Percentiles rank a stretch among this genome's conserved stretches.
Conservation (phyloP, 2,888 invertebrate genomes). For the Dascillus cervinus region DNA sequence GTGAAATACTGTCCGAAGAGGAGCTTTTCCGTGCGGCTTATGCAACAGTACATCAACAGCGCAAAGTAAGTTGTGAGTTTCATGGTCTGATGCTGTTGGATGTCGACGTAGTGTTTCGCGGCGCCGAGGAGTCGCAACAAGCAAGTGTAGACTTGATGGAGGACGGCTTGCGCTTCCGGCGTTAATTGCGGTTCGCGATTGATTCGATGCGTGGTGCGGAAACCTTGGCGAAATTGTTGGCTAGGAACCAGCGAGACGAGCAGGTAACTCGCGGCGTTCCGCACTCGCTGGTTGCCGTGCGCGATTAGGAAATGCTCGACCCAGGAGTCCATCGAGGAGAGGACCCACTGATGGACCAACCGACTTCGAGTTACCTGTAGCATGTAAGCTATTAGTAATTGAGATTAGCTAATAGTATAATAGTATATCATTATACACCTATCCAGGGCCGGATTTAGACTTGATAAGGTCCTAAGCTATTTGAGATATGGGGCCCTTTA, state of each 20-base stretch:
- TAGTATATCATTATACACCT: too few relatives aligned
- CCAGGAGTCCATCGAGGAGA: slow-evolving; percentile 89
- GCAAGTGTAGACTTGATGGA: slow-evolving; percentile 65
- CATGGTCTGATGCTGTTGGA: slow-evolving; percentile 80
- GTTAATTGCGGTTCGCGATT: slow-evolving; percentile 45
- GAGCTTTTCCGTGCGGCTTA: slow-evolving; percentile 83
- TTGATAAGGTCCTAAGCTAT: too few relatives aligned
- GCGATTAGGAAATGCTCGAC: slow-evolving; percentile 82
- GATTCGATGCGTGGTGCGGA: slow-evolving; percentile 55
- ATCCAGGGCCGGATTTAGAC: too few relatives aligned
- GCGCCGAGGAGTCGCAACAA: slow-evolving; percentile 68
- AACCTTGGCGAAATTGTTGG: slow-evolving; percentile 82
- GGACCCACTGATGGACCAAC: slow-evolving; percentile 83
- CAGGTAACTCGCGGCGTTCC: slow-evolving; percentile 83
- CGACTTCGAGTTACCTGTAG: slow-evolving; percentile 84
- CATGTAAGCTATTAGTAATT: too few relatives aligned
- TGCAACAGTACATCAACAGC: slow-evolving; percentile 83
- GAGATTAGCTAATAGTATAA: too few relatives aligned
- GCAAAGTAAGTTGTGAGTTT: slow-evolving; percentile 91
- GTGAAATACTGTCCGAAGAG: slow-evolving; percentile 89
- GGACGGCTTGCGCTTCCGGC: slow-evolving; percentile 47
- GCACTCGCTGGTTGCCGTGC: slow-evolving; percentile 76
- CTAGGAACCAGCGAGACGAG: slow-evolving; percentile 87
- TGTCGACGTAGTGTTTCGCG: slow-evolving; percentile 80
- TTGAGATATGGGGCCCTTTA: too few relatives aligned